phyloP scores from a whole-genome alignment of 2,888 invertebrate species.

The Anthophora plumipes region DNA sequence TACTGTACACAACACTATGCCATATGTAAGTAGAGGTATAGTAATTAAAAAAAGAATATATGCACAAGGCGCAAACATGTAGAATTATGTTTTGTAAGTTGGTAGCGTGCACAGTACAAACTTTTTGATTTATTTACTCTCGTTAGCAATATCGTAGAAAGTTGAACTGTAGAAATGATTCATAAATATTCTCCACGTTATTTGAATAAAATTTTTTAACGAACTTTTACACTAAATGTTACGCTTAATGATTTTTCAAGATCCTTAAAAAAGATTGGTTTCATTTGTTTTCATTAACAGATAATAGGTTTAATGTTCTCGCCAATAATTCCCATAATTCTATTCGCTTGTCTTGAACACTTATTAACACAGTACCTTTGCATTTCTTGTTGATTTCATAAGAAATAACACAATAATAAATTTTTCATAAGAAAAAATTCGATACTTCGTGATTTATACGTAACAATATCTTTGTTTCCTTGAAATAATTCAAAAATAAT shows the following conservation, averaged over 20 bases:
- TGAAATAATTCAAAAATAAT: not conserved
- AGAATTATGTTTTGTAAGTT: not conserved
- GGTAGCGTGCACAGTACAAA: not conserved
- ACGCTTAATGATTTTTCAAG: not conserved
- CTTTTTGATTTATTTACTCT: slow-evolving; percentile 39
- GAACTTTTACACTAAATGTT: not conserved
- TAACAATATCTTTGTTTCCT: not conserved
- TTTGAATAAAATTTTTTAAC: not conserved
- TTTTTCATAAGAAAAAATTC: not conserved
- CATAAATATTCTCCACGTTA: slow-evolving; percentile 2
- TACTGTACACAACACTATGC: not conserved
- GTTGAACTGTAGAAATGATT: slow-evolving; percentile 21
- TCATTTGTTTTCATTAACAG: slow-evolving; percentile 1
- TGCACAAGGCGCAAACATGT: not conserved
- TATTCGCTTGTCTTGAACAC: not conserved
- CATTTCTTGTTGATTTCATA: not conserved
- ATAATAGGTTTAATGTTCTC: not conserved
- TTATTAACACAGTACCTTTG: not conserved
- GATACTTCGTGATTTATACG: not conserved
- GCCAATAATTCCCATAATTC: slow-evolving; percentile 15
- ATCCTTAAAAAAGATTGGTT: not conserved
- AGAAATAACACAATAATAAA: too few relatives aligned
- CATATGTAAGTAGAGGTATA: not conserved
- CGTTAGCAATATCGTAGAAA: slow-evolving; percentile 6
- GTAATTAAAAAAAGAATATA: not conserved